Conservation (phyloP, 2,113 vertebrate species). For the Setophaga petechia region DNA sequence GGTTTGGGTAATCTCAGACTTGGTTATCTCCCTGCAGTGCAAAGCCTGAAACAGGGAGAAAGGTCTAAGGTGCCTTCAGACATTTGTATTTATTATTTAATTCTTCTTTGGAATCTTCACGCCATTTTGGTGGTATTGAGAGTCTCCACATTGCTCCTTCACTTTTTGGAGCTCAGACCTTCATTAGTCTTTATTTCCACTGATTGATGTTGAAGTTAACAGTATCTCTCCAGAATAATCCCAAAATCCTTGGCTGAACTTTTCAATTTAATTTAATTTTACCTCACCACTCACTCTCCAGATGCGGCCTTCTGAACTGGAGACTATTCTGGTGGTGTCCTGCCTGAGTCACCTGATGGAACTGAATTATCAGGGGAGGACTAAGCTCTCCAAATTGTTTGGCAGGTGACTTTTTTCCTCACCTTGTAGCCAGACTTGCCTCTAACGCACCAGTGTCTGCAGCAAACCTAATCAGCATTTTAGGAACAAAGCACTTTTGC, state of each 20-base stretch:
- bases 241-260: background rate
- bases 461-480: background rate
- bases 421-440: background rate
- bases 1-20: background rate
- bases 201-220: background rate
- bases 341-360: background rate
- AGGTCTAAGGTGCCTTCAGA: background rate
- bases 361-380: background rate
- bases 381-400: background rate
- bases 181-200: background rate
- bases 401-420: background rate
- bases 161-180: background rate
- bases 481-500: background rate
- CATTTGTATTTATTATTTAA: rapidly evolving
- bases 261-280: background rate
- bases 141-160: background rate
- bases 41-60: background rate
- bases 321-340: background rate
- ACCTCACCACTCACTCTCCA: background rate
- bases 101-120: rapidly evolving
- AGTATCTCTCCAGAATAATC: background rate
- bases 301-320: background rate
- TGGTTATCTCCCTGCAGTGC: background rate
- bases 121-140: background rate
- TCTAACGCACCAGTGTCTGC: background rate